These are phyloP conservation scores for Ophthalmolycus amberensis DNA, from an alignment of 2,113 vertebrate genomes.

Conservation along the genomic window DNA sequence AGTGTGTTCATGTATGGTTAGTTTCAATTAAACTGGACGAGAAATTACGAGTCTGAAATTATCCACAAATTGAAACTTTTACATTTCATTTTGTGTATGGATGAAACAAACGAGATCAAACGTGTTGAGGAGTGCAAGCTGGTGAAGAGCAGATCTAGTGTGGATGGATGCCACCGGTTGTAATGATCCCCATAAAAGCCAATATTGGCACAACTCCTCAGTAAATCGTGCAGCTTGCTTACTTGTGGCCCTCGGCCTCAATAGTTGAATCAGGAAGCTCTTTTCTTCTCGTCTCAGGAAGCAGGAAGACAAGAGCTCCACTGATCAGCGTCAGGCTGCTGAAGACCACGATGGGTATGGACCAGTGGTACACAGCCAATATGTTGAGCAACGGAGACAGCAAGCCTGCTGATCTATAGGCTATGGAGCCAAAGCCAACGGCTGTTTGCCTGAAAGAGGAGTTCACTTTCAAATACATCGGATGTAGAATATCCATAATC, in stretches of 20 bases:
- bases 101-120: background rate
- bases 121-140: no score
- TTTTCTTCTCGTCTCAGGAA: slow-evolving; percentile 83
- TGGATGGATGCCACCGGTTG: background rate
- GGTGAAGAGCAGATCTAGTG: background rate
- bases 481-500: background rate
- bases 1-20: background rate
- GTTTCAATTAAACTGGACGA: background rate
- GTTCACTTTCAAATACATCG: background rate
- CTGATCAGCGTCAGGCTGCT: slow-evolving; percentile 71
- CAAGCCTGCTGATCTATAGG: slow-evolving; percentile 72
- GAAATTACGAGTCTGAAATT: background rate
- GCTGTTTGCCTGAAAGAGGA: slow-evolving; percentile 82
- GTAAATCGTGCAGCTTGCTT: background rate
- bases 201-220: background rate
- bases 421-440: slow-evolving; percentile 81
- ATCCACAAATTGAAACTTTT: background rate
- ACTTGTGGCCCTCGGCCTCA: slow-evolving; percentile 44
- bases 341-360: slow-evolving; percentile 79
- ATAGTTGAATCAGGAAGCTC: slow-evolving; percentile 78
- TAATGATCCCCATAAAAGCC: background rate
- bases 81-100: background rate
- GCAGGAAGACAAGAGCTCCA: slow-evolving; percentile 74
- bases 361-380: slow-evolving; percentile 69
- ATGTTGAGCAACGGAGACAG: slow-evolving; percentile 80